Evolutionary conservation across 2,888 invertebrate species (phyloP).

Genomic region (Luffia ferchaultella): DNA sequence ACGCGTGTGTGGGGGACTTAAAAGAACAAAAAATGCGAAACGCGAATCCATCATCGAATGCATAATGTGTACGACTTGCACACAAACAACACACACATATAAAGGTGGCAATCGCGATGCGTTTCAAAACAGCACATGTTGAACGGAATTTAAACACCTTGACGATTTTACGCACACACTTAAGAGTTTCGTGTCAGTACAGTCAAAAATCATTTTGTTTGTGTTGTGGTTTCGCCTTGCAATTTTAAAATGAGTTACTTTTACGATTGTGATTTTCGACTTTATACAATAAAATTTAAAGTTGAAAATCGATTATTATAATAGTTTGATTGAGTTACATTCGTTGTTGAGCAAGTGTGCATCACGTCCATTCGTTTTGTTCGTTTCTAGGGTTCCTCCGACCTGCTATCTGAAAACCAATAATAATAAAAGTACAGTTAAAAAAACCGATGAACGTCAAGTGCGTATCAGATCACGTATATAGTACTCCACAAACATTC

Average conservation of each 20-base stretch:
- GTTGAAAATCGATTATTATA: slow-evolving; percentile 17
- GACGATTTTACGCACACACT: slow-evolving; percentile 27
- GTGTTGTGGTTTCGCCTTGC: slow-evolving; percentile 20
- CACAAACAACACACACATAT: slow-evolving; percentile 28
- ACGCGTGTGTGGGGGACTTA: slow-evolving; percentile 32
- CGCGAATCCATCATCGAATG: slow-evolving; percentile 56
- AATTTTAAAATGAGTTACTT: slow-evolving; percentile 2
- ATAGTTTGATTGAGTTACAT: slow-evolving; percentile 59
- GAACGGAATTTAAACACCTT: background rate
- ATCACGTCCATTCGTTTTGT: slow-evolving; percentile 54
- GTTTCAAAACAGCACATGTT: slow-evolving; percentile 24
- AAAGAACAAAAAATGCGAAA: slow-evolving; percentile 57
- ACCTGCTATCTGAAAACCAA: no score
- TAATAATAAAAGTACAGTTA: no score
- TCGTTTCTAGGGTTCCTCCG: no score
- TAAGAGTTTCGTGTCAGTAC: slow-evolving; percentile 56
- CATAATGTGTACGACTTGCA: slow-evolving; percentile 42
- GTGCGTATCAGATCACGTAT: no score
- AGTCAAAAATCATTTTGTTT: slow-evolving; percentile 41
- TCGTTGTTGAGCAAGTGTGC: slow-evolving; percentile 41
- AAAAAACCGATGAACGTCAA: no score
- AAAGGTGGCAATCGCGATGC: slow-evolving; percentile 37
- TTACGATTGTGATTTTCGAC: slow-evolving; percentile 21
- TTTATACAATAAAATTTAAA: slow-evolving; percentile 16
- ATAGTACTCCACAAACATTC: no score